Conservation (phyloP, 2,113 vertebrate species). For the Ophthalmolycus amberensis region DNA sequence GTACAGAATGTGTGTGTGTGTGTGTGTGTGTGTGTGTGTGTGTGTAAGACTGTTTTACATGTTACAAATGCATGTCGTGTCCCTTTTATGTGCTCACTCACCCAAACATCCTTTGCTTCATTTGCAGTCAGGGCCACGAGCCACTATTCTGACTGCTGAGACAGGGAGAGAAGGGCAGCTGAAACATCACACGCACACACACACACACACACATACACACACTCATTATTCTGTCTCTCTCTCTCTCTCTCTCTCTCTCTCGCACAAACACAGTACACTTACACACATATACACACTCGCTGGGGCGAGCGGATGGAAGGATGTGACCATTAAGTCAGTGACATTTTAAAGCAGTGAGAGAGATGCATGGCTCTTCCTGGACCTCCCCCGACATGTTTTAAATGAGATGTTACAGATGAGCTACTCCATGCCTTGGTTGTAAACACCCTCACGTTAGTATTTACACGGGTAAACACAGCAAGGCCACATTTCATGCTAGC, state of each 20-base stretch:
- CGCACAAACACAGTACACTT: constrained; percentile 23
- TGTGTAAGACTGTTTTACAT: constrained; percentile 35
- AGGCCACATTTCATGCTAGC: constrained; percentile 53
- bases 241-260: no score
- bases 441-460: constrained; percentile 71
- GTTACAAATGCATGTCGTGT: constrained; percentile 75
- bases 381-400: constrained; percentile 74
- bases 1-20: constrained; percentile 11
- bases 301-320: constrained; percentile 57
- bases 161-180: constrained; percentile 74
- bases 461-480: constrained; percentile 68
- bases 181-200: constrained; percentile 64
- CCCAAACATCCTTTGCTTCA: constrained; percentile 77
- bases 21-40: constrained; percentile 30
- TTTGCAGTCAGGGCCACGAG: constrained; percentile 75
- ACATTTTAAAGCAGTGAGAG: constrained; percentile 74
- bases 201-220: constrained; percentile 28
- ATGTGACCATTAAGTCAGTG: constrained; percentile 78
- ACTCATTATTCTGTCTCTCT: neutral
- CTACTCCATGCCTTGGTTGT: constrained; percentile 62
- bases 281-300: constrained; percentile 36
- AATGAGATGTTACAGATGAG: constrained; percentile 80
- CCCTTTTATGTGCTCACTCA: constrained; percentile 74
- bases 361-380: constrained; percentile 65
- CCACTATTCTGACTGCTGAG: constrained; percentile 71